Evolutionary conservation across 2,797 vertebrate species (phyloP).

Genomic region (Coluber constrictor): DNA sequence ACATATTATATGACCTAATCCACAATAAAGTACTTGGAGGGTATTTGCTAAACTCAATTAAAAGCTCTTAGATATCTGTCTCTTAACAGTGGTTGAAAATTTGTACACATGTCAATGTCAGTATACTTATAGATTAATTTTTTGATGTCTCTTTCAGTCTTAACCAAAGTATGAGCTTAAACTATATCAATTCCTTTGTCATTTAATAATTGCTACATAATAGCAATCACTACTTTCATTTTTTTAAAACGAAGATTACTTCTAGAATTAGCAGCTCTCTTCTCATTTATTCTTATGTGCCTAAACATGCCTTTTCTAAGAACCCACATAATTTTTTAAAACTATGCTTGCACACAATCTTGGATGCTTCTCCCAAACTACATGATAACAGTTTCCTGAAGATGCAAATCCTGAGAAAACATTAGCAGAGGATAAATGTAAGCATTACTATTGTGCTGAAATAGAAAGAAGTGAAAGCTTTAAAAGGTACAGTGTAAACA

Average conservation of each 20-base stretch:
- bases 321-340: not conserved
- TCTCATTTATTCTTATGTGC: not conserved
- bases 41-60: not conserved
- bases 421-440: not conserved
- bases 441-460: not conserved
- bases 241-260: not conserved
- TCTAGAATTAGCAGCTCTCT: not conserved
- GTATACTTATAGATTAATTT: not conserved
- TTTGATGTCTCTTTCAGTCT: not conserved
- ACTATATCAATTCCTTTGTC: not conserved
- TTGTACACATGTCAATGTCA: not conserved
- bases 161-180: not conserved
- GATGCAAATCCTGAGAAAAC: not conserved
- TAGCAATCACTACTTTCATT: not conserved
- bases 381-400: not conserved
- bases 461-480: not conserved
- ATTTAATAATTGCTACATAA: not conserved
- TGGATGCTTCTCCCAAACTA: not conserved
- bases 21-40: not conserved
- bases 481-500: not conserved
- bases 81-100: not conserved
- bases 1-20: not conserved
- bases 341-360: not conserved
- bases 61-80: not conserved
- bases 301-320: not conserved